A percentile compares a stretch with the other conserved stretches of the same genome.
Conservation (phyloP, 2,113 vertebrate species). For the Dromas ardeola region DNA sequence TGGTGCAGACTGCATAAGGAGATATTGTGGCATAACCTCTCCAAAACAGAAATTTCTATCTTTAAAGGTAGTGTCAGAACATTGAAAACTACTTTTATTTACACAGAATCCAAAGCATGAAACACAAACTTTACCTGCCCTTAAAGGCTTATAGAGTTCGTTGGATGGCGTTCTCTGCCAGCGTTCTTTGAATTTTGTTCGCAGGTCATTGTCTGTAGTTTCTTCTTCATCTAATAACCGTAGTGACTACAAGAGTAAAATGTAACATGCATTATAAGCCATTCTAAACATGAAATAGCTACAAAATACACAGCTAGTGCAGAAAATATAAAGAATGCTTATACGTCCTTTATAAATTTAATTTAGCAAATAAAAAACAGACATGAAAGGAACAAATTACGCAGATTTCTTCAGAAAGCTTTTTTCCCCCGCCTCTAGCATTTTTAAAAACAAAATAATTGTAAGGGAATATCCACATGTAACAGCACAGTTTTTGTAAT, state of each 20-base stretch:
- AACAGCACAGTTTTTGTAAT: not conserved
- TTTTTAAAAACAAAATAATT: not conserved
- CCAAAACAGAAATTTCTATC: not conserved
- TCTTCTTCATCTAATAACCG: constrained; percentile 93
- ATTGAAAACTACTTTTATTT: not conserved
- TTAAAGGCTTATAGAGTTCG: constrained; percentile 93
- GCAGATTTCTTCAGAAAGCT: not conserved
- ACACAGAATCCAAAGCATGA: not conserved
- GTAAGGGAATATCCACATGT: not conserved
- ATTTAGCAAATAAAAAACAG: not conserved
- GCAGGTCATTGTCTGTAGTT: constrained; percentile 91
- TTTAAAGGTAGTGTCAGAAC: not conserved
- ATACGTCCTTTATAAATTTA: not conserved
- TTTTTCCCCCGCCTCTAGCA: rapidly evolving
- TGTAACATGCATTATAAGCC: not conserved
- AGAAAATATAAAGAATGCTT: not conserved
- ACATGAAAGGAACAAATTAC: not conserved
- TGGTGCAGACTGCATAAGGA: rapidly evolving
- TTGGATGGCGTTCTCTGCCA: constrained; percentile 95
- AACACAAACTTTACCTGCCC: constrained; percentile 77
- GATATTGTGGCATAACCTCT: not conserved
- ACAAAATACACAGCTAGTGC: not conserved
- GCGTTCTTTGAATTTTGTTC: constrained; percentile 93
- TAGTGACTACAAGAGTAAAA: constrained; percentile 79
- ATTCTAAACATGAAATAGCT: not conserved